Evolutionary conservation across 2,797 vertebrate genomes (phyloP), one percentile per base, ranked within the genome.

Genomic region (Acanthornis magna): DNA sequence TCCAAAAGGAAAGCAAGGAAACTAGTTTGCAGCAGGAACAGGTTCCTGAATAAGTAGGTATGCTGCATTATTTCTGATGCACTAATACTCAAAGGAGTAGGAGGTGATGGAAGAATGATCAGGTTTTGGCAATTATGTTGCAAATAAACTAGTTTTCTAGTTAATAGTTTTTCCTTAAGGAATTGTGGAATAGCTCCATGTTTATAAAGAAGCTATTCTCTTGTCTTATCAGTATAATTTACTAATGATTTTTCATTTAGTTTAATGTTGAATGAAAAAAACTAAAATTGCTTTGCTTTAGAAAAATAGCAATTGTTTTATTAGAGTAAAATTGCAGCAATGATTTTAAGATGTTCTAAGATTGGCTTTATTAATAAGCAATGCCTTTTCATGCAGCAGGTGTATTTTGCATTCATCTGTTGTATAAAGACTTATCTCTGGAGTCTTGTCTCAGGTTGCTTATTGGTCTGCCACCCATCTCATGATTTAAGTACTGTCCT

Each of bases 191-290:
- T 57, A 77, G 22, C 11, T 85, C 34, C 11, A 6, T 55, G 70
- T 86, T 86, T 90, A 47, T 47, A 45, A 86, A 50, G 47, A 86
- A 93, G 47, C 13, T 53, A 38, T 67, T 88, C 27, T 61, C 27
- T 67, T 34, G 10, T 76, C n/a, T 85, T 93, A 87, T 65, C 2
- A 3, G 26, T 40, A 47, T 88, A 72, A 96, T 87, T 89, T 66
- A 32, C 16, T 80, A 68, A 68, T 40, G 47, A 88, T 88, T 93
- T 94, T 92, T 92, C 68, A 57, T 96, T 91, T 84, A 81, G 29
- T 55, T 87, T 67, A 77, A 77, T 47, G 21, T 71, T 74, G 29
- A 93, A 71, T 61, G n/a, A 85, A 85, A 89, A 89, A 67, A 26
- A 67, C 13, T 76, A 36, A 77, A 91, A 91, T 71, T 82, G 20